Percentiles rank a stretch among this genome's conserved stretches.
These are phyloP conservation scores for Nymphalis c-album DNA, from an alignment of 2,888 invertebrate species.

Conservation along the genomic window DNA sequence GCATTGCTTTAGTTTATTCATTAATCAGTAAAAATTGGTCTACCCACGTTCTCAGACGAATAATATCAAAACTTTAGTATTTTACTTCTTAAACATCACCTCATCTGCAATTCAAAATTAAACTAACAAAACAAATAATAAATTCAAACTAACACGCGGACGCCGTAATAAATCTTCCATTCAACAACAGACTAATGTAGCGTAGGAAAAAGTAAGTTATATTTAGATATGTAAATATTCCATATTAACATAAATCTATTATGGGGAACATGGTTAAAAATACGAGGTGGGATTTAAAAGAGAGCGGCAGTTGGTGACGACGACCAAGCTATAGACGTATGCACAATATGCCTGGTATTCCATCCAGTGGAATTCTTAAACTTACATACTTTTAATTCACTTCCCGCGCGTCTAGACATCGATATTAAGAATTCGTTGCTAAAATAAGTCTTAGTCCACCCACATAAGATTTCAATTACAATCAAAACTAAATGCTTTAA, in stretches of 20 bases:
- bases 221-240: slow-evolving; percentile 41
- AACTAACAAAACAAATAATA: slow-evolving; percentile 23
- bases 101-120: slow-evolving; percentile 5
- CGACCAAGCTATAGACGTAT: slow-evolving; percentile 41
- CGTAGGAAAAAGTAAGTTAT: slow-evolving; percentile 37
- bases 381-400: slow-evolving; percentile 65
- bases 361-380: slow-evolving; percentile 61
- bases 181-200: slow-evolving; percentile 38
- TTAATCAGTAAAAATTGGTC: too few relatives aligned
- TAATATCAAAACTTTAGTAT: too few relatives aligned
- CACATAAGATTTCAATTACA: slow-evolving; percentile 62
- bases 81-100: background rate
- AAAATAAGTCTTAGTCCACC: slow-evolving; percentile 60
- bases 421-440: slow-evolving; percentile 31
- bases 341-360: slow-evolving; percentile 50
- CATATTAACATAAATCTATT: slow-evolving; percentile 41
- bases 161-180: slow-evolving; percentile 41
- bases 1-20: too few relatives aligned
- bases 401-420: slow-evolving; percentile 75
- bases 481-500: slow-evolving; percentile 52
- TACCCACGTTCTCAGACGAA: too few relatives aligned
- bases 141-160: slow-evolving; percentile 29
- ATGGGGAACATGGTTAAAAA: slow-evolving; percentile 41
- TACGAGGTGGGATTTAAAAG: slow-evolving; percentile 36
- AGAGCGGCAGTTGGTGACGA: slow-evolving; percentile 36